A percentile compares a stretch with the other conserved stretches of the same genome.
These are phyloP conservation scores for Muscicapa adusta DNA, from an alignment of 2,113 vertebrate species.

Conservation along the genomic window DNA sequence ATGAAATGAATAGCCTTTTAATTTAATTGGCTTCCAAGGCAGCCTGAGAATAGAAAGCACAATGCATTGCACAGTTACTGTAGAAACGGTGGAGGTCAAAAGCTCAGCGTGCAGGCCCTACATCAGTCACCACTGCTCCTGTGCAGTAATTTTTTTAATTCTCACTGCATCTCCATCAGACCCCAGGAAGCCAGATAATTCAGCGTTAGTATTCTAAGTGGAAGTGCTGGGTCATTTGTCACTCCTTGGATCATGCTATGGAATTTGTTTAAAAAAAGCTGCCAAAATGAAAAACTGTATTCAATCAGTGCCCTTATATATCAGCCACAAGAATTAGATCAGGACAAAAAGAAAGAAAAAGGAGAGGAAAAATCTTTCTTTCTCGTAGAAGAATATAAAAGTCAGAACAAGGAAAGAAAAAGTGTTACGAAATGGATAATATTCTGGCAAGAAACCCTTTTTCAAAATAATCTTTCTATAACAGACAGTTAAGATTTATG, in stretches of 20 bases:
- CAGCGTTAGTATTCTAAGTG: slow-evolving; percentile 39
- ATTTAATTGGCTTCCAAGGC: slow-evolving; percentile 75
- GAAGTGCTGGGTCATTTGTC: slow-evolving; percentile 42
- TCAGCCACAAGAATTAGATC: slow-evolving; percentile 14
- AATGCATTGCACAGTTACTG: slow-evolving; percentile 51
- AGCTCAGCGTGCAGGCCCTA: neutral
- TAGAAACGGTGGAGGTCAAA: slow-evolving; percentile 61
- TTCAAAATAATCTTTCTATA: neutral
- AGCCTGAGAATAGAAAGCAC: slow-evolving; percentile 63
- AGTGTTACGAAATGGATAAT: neutral
- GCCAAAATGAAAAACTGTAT: slow-evolving; percentile 26
- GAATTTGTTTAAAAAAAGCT: slow-evolving; percentile 29
- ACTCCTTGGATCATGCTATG: neutral
- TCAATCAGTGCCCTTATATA: neutral
- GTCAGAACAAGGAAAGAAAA: neutral
- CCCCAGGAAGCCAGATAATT: slow-evolving; percentile 28
- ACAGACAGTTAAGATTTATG: neutral
- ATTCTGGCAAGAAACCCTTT: neutral
- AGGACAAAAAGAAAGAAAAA: neutral
- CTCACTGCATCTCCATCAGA: slow-evolving; percentile 27
- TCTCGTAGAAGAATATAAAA: neutral
- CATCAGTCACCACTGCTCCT: neutral
- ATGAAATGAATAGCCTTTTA: slow-evolving; percentile 74
- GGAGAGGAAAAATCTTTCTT: neutral
- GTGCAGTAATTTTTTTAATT: slow-evolving; percentile 44